Conservation (phyloP, 2,113 vertebrate species). For the Peucedramus taeniatus region DNA sequence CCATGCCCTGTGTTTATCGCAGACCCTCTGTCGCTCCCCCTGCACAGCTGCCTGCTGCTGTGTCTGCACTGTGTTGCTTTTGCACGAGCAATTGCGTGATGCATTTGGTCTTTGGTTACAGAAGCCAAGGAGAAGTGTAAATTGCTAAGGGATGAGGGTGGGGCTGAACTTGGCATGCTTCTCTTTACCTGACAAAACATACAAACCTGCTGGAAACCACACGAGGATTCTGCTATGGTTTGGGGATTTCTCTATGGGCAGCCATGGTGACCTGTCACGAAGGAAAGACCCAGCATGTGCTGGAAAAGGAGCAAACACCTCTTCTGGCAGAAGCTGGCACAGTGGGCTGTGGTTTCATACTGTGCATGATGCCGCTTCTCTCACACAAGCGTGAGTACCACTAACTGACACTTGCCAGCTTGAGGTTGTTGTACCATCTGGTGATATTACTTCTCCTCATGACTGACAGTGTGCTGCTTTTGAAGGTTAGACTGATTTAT, state of each 20-base stretch:
- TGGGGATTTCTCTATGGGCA: background rate
- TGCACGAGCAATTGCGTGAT: fast-evolving
- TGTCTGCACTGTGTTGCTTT: fast-evolving
- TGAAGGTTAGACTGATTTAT: background rate
- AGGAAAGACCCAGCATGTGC: background rate
- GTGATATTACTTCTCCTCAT: background rate
- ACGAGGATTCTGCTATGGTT: background rate
- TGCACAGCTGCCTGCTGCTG: background rate
- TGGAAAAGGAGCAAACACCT: background rate
- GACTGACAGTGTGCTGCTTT: background rate
- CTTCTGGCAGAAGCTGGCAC: background rate
- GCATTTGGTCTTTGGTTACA: background rate
- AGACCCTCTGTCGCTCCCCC: background rate
- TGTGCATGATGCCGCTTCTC: fast-evolving
- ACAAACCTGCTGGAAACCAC: background rate
- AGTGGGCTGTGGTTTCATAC: background rate
- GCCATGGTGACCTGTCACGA: background rate
- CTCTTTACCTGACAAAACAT: background rate
- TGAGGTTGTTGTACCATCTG: background rate
- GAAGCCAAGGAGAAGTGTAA: background rate
- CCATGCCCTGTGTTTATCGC: background rate
- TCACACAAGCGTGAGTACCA: background rate
- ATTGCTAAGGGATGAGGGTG: background rate
- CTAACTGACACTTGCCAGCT: background rate
- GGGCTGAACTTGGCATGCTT: background rate